Evolutionary conservation across 2,888 invertebrate species (phyloP).

Genomic region (Drosophila anomelani): DNA sequence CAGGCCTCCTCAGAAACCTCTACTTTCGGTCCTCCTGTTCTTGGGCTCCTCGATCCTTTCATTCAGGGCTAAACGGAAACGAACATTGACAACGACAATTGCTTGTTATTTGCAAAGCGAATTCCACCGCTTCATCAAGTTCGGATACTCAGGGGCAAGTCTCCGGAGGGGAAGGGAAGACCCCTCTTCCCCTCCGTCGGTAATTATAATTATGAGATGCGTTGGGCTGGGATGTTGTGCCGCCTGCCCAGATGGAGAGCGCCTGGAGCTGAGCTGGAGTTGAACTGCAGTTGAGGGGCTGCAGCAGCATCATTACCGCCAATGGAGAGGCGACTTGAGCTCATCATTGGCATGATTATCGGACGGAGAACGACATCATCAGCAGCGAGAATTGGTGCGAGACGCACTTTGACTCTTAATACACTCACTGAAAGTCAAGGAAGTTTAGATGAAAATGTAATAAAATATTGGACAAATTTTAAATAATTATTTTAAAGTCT

Average conservation of each 20-base stretch:
- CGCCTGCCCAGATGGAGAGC: constrained; percentile 24
- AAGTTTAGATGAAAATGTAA: background rate
- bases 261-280: constrained; percentile 12
- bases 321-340: constrained; percentile 58
- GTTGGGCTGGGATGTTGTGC: constrained; percentile 1
- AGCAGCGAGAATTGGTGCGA: constrained; percentile 74
- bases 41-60: background rate
- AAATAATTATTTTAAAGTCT: no score
- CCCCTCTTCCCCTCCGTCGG: constrained; percentile 14
- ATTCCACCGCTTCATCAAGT: constrained; percentile 69
- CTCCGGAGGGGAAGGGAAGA: background rate
- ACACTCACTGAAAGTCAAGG: background rate
- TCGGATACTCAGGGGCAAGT: constrained; percentile 13
- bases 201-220: constrained; percentile 77
- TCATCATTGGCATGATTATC: constrained; percentile 79
- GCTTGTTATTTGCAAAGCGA: constrained; percentile 82
- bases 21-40: constrained; percentile 1
- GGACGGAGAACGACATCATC: constrained; percentile 70
- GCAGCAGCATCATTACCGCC: constrained; percentile 73
- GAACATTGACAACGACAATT: constrained; percentile 83
- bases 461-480: no score
- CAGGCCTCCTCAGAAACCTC: constrained; percentile 16
- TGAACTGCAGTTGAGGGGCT: constrained; percentile 40
- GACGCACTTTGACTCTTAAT: constrained; percentile 75
- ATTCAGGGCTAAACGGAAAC: constrained; percentile 75